Conservation (phyloP, 2,113 vertebrate genomes). For the Psilopogon haemacephalus region DNA sequence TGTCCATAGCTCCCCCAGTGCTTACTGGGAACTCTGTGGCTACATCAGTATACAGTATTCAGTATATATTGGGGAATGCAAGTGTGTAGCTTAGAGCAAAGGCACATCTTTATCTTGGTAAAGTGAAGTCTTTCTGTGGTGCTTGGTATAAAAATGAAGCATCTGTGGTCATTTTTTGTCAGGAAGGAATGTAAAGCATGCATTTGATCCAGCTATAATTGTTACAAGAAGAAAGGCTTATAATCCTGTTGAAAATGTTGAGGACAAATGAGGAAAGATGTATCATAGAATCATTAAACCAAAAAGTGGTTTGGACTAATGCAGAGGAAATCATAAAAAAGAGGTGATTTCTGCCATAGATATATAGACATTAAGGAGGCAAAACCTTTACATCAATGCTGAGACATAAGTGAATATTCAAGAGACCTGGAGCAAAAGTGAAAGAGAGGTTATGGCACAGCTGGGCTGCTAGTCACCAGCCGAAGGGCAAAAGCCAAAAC, state of each 20-base stretch:
- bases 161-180: background rate
- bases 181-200: background rate
- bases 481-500: background rate
- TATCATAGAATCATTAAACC: background rate
- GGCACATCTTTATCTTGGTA: background rate
- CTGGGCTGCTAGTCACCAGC: background rate
- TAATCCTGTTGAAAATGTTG: background rate
- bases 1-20: background rate
- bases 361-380: background rate
- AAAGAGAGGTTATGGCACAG: background rate
- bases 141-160: background rate
- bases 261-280: rapidly evolving
- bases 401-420: background rate
- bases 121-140: background rate
- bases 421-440: background rate
- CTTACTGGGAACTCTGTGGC: background rate
- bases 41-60: rapidly evolving
- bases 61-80: background rate
- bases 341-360: background rate
- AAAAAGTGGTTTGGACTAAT: background rate
- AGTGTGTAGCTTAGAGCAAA: background rate
- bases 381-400: background rate
- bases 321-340: background rate
- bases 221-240: background rate
- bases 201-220: background rate